phyloP scores from a whole-genome alignment of 1,140 invertebrate genomes.

The Calosoma granatense region DNA sequence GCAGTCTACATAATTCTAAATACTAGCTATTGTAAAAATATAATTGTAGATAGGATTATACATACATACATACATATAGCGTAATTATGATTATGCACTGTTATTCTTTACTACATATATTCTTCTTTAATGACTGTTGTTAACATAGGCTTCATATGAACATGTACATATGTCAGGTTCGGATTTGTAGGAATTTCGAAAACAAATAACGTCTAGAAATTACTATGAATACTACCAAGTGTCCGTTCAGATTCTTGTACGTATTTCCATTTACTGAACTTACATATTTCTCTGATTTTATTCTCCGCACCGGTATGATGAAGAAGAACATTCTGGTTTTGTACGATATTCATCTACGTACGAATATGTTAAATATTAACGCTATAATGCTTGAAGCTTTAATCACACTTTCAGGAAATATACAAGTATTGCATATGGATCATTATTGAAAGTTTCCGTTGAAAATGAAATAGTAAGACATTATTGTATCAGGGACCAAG shows the following conservation, averaged over 20 bases:
- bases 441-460: background rate
- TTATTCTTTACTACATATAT: background rate
- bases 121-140: background rate
- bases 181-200: background rate
- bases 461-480: background rate
- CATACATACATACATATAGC: background rate
- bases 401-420: too few relatives aligned
- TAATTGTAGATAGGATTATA: background rate
- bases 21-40: background rate
- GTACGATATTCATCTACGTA: too few relatives aligned
- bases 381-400: background rate
- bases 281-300: too few relatives aligned
- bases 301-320: too few relatives aligned
- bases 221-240: background rate
- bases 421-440: too few relatives aligned
- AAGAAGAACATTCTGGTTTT: too few relatives aligned
- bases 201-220: too few relatives aligned
- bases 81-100: background rate
- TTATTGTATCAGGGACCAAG: background rate
- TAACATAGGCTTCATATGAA: background rate
- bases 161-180: background rate
- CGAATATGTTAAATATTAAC: too few relatives aligned
- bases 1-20: too few relatives aligned
- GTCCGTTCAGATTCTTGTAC: too few relatives aligned
- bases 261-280: too few relatives aligned